Conservation (phyloP, 2,888 invertebrate genomes). For the Caenorhabditis sinica region DNA sequence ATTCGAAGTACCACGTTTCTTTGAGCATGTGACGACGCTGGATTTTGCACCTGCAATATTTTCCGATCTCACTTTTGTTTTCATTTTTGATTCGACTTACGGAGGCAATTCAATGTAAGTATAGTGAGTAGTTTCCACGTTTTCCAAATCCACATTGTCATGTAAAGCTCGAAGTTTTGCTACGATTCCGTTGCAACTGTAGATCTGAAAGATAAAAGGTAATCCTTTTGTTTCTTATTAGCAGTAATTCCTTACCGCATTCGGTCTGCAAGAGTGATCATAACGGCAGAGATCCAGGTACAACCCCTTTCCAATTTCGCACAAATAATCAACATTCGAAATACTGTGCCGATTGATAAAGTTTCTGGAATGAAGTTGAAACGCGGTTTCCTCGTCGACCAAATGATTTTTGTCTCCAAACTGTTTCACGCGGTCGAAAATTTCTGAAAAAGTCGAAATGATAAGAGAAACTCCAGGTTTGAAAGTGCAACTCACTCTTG, state of each 20-base stretch:
- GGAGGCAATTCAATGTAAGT: conserved; percentile 82
- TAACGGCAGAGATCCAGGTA: conserved; percentile 83
- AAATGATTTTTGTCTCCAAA: conserved; percentile 78
- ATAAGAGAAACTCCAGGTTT: neutral
- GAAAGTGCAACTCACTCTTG: conserved; percentile 65
- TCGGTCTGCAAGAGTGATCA: conserved; percentile 83
- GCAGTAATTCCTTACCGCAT: conserved; percentile 78
- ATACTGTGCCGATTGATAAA: conserved; percentile 84
- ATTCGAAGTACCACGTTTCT: conserved; percentile 83
- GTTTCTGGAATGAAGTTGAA: conserved; percentile 83
- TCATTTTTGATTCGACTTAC: conserved; percentile 58
- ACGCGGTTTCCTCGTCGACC: conserved; percentile 78
- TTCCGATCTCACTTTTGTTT: neutral
- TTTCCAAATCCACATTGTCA: conserved; percentile 76
- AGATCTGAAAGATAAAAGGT: conserved; percentile 67
- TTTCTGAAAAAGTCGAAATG: conserved; percentile 69
- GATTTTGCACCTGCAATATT: conserved; percentile 68
- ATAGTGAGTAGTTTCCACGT: conserved; percentile 80
- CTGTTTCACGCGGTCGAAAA: conserved; percentile 74
- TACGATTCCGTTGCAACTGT: conserved; percentile 80
- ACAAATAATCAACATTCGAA: conserved; percentile 79
- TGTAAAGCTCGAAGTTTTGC: conserved; percentile 80
- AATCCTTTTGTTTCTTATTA: neutral
- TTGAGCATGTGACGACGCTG: conserved; percentile 78
- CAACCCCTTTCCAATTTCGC: conserved; percentile 83